Evolutionary conservation across 2,888 invertebrate species (phyloP).

Genomic region (Drosophila sordidapex): DNA sequence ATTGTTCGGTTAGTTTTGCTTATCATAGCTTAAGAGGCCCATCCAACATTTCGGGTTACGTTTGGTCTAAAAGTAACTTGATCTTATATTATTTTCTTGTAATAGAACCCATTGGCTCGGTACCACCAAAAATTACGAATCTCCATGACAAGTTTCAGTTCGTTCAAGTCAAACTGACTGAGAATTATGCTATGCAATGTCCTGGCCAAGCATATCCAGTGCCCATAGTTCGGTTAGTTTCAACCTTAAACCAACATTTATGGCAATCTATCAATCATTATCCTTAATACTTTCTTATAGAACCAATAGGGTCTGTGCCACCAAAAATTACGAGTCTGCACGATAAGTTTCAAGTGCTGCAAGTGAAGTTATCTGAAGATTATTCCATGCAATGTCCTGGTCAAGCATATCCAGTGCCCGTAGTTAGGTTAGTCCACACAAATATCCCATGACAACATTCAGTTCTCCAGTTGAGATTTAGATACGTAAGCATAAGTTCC

Average conservation of each 20-base stretch:
- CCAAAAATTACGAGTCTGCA: slow-evolving; percentile 87
- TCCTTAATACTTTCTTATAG: slow-evolving; percentile 53
- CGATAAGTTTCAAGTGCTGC: slow-evolving; percentile 84
- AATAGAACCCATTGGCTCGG: slow-evolving; percentile 86
- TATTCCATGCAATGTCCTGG: slow-evolving; percentile 90
- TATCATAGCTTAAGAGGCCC: neutral
- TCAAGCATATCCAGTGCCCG: slow-evolving; percentile 90
- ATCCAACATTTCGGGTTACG: slow-evolving; percentile 37
- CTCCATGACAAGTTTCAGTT: slow-evolving; percentile 85
- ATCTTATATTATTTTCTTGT: neutral
- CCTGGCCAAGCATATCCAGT: slow-evolving; percentile 92
- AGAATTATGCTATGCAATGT: slow-evolving; percentile 88
- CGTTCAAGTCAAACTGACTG: slow-evolving; percentile 85
- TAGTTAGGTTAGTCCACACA: slow-evolving; percentile 25
- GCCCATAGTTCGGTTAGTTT: slow-evolving; percentile 88
- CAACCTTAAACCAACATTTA: neutral
- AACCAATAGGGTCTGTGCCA: slow-evolving; percentile 86
- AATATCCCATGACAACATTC: slow-evolving; percentile 53
- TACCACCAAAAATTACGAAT: slow-evolving; percentile 87
- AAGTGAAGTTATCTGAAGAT: slow-evolving; percentile 85
- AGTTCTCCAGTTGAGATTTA: neutral
- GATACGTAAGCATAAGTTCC: neutral
- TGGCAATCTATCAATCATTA: neutral
- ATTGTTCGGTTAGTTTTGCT: slow-evolving; percentile 86
- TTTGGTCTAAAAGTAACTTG: neutral